These are phyloP conservation scores for Spinibarbus caldwelli DNA, from an alignment of 2,797 vertebrate genomes.

Conservation along the genomic window DNA sequence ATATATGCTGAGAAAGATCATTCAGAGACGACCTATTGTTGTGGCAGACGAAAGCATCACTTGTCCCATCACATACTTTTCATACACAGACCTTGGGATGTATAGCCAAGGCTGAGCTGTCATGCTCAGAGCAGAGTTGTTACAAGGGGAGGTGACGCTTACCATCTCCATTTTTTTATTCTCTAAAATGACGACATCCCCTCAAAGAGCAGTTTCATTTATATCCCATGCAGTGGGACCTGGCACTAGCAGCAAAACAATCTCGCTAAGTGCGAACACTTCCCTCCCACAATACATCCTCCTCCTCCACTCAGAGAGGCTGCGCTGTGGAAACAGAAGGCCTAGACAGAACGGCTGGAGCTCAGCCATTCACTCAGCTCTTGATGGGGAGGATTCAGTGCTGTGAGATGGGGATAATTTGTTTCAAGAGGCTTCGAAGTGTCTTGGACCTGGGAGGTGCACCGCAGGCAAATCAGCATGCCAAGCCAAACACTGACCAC, in stretches of 20 bases:
- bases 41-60: background rate
- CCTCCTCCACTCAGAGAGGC: conserved; percentile 40
- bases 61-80: background rate
- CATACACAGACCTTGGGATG: conserved; percentile 10
- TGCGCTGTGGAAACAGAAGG: conserved; percentile 45
- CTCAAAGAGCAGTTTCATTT: conserved; percentile 62
- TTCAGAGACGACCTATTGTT: conserved; percentile 7
- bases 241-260: conserved; percentile 68
- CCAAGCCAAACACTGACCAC: conserved; percentile 77
- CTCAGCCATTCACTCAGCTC: conserved; percentile 23
- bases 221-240: conserved; percentile 62
- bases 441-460: conserved; percentile 57
- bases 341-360: conserved; percentile 37
- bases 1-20: background rate
- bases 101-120: conserved; percentile 25
- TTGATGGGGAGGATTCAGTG: conserved; percentile 29
- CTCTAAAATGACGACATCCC: conserved; percentile 70
- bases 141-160: conserved; percentile 19
- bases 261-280: conserved; percentile 67
- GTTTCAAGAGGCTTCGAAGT: conserved; percentile 38
- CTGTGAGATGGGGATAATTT: conserved; percentile 48
- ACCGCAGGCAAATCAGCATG: conserved; percentile 76
- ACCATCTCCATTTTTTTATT: conserved; percentile 58
- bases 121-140: conserved; percentile 12
- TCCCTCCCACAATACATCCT: conserved; percentile 36